A percentile compares a stretch with the other conserved stretches of the same genome.
Evolutionary conservation across 2,888 invertebrate species (phyloP).

Genomic region (Dugesia japonica): DNA sequence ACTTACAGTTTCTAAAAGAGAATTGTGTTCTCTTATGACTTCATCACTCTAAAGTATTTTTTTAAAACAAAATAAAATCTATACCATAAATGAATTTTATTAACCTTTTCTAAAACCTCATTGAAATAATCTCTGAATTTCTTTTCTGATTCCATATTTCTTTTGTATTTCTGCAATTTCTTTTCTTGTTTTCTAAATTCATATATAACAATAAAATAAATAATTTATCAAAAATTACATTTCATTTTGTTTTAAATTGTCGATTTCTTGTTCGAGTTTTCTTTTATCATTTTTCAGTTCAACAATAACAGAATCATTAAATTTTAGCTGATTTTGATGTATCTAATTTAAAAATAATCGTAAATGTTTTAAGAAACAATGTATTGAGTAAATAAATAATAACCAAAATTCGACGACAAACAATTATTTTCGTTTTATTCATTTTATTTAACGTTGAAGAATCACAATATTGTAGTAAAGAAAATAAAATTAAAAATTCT

Average conservation of each 20-base stretch:
- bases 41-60: background rate
- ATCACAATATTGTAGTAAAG: too few relatives aligned
- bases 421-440: too few relatives aligned
- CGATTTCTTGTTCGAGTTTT: background rate
- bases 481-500: too few relatives aligned
- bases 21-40: background rate
- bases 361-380: too few relatives aligned
- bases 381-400: too few relatives aligned
- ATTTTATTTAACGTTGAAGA: too few relatives aligned
- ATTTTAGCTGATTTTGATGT: background rate
- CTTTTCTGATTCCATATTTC: background rate
- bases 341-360: background rate
- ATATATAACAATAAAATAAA: background rate
- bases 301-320: background rate
- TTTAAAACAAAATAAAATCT: background rate
- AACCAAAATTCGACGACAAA: too few relatives aligned
- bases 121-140: background rate
- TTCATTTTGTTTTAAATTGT: background rate
- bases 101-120: slow-evolving; percentile 4
- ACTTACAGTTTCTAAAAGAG: background rate
- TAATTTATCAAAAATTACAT: background rate
- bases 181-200: background rate
- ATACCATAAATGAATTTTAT: too few relatives aligned
- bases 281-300: slow-evolving; percentile 10
- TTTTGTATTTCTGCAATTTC: background rate